A percentile compares a stretch with the other conserved stretches of the same genome.
These are phyloP conservation scores for Periphyllus acericola DNA, from an alignment of 2,888 invertebrate species.

Conservation along the genomic window DNA sequence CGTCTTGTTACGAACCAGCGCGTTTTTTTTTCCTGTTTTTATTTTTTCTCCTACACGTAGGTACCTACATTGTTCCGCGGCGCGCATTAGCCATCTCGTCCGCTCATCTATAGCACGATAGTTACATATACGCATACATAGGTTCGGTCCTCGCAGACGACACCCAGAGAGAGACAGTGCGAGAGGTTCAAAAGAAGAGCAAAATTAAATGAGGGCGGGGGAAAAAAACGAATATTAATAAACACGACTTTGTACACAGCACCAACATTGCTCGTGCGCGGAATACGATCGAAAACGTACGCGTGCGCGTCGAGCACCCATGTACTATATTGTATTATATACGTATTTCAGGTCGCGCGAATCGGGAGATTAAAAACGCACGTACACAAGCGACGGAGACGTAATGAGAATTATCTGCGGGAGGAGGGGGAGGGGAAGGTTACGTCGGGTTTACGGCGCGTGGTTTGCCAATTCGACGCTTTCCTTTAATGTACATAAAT, in stretches of 20 bases:
- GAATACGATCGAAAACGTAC: conserved; percentile 38
- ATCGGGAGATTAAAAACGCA: background rate
- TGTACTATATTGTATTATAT: background rate
- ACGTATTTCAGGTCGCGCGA: background rate
- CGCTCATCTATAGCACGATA: conserved; percentile 31
- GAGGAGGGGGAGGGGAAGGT: background rate
- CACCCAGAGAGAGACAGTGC: background rate
- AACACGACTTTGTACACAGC: conserved; percentile 26
- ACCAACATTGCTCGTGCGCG: conserved; percentile 1
- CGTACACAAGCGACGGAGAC: background rate
- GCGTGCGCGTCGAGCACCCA: conserved; percentile 19
- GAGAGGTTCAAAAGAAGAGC: background rate
- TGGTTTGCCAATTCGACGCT: background rate
- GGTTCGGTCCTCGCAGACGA: background rate
- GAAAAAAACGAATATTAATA: conserved; percentile 24
- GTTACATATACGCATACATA: background rate
- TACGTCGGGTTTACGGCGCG: no score
- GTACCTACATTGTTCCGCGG: conserved; percentile 1
- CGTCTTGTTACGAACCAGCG: background rate
- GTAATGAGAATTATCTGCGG: background rate
- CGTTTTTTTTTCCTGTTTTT: background rate
- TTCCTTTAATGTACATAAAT: background rate
- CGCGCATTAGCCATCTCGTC: conserved; percentile 21
- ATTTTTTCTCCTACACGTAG: background rate
- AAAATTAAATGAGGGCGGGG: background rate